A percentile compares a stretch with the other conserved stretches of the same genome.
These are phyloP conservation scores for Drosophila conformis DNA, from an alignment of 2,888 invertebrate species.

Conservation along the genomic window DNA sequence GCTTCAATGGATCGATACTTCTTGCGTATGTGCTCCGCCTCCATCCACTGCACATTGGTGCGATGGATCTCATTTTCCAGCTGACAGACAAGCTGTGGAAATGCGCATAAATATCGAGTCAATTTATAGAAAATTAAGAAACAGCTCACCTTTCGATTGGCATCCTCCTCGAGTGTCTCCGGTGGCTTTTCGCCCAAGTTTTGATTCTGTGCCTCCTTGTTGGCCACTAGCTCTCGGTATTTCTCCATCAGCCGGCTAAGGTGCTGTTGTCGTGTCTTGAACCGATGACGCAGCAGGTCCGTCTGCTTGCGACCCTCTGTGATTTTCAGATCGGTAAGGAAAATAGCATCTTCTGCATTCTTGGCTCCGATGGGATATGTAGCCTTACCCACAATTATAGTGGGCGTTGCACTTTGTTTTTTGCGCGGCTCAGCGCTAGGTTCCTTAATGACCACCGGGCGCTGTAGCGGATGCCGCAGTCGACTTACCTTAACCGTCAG, in stretches of 20 bases:
- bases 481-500: constrained; percentile 87
- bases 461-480: constrained; percentile 82
- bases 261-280: constrained; percentile 87
- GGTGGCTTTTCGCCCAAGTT: constrained; percentile 83
- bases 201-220: constrained; percentile 85
- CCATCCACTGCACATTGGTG: constrained; percentile 92
- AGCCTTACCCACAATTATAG: constrained; percentile 82
- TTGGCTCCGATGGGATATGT: constrained; percentile 85
- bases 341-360: constrained; percentile 85
- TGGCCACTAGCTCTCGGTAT: constrained; percentile 87
- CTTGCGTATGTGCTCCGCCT: constrained; percentile 91
- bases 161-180: constrained; percentile 86
- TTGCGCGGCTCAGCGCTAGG: constrained; percentile 54
- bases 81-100: constrained; percentile 87
- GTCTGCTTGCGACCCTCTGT: constrained; percentile 89
- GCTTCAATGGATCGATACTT: constrained; percentile 91
- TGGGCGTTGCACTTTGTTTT: constrained; percentile 63
- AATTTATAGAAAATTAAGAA: not conserved
- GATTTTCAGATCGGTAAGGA: constrained; percentile 89
- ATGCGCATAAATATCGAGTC: no score
- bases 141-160: constrained; percentile 88
- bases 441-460: constrained; percentile 81
- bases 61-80: constrained; percentile 93
- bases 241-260: constrained; percentile 87
- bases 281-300: constrained; percentile 90